phyloP scores from a whole-genome alignment of 2,797 vertebrate genomes.

The Philypnodon macrostomus region DNA sequence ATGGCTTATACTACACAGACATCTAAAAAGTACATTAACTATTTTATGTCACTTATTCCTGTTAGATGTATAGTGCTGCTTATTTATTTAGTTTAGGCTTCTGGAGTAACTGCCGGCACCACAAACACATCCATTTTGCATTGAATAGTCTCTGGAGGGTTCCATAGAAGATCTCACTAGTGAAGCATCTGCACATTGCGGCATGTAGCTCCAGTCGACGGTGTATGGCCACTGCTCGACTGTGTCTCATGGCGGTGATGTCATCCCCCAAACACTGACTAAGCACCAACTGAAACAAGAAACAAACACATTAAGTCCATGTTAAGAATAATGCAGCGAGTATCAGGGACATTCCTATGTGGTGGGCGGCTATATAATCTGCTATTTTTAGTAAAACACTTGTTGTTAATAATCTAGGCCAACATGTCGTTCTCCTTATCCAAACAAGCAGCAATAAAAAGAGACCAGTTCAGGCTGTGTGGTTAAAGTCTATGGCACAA shows the following conservation, averaged over 20 bases:
- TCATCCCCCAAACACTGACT: conserved; percentile 39
- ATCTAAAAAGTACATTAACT: too few relatives aligned
- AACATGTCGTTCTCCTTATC: too few relatives aligned
- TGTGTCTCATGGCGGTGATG: conserved; percentile 47
- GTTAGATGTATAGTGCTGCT: too few relatives aligned
- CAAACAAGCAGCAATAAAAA: too few relatives aligned
- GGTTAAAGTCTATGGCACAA: too few relatives aligned
- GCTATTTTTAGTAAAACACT: too few relatives aligned
- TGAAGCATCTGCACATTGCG: conserved; percentile 34
- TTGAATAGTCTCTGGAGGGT: neutral
- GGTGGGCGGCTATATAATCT: neutral
- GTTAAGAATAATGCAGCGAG: neutral
- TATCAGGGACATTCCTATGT: neutral
- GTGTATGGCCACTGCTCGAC: conserved; percentile 30
- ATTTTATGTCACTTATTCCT: too few relatives aligned
- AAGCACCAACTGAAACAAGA: conserved; percentile 43
- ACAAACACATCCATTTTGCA: conserved; percentile 8
- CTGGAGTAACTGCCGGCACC: conserved; percentile 32
- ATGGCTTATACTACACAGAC: too few relatives aligned
- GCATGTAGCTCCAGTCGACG: neutral
- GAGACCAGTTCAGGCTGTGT: too few relatives aligned
- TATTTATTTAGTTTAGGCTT: too few relatives aligned
- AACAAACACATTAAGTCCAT: conserved; percentile 29
- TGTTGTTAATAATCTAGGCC: too few relatives aligned
- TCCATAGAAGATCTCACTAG: neutral